phyloP scores from a whole-genome alignment of 37 sponge, comb jelly and placozoan species.

The Oopsacas minuta region DNA sequence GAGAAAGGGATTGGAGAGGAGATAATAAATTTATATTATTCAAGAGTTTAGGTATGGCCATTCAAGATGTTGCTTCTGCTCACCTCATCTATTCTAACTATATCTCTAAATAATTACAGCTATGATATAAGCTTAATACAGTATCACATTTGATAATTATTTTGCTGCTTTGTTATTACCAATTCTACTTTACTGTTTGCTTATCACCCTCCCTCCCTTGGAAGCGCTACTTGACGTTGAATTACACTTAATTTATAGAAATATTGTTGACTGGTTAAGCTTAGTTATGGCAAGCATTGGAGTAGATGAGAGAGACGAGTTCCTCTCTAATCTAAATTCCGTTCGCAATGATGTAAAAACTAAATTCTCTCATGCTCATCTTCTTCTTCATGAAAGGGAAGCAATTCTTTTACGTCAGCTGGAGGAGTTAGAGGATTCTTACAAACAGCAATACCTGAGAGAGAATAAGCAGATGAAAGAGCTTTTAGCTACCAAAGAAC shows the following conservation, averaged over 20 bases:
- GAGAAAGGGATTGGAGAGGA: not conserved
- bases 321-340: not conserved
- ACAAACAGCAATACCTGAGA: not conserved
- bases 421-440: not conserved
- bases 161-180: no score
- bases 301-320: no score
- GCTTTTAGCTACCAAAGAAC: not conserved
- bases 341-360: not conserved
- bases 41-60: slow-evolving; percentile 76
- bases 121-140: no score
- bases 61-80: slow-evolving; percentile 70
- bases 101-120: no score
- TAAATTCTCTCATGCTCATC: not conserved
- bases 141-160: no score
- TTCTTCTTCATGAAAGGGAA: not conserved
- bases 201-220: no score
- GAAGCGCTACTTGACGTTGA: no score
- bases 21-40: slow-evolving; percentile 56
- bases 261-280: no score
- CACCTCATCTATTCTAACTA: slow-evolving; percentile 51
- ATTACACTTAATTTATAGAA: no score
- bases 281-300: no score
- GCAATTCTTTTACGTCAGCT: not conserved
- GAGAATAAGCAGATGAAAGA: not conserved
- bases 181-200: no score